Evolutionary conservation across 1,140 invertebrate species (phyloP).

Genomic region (Neuroterus valhalla): DNA sequence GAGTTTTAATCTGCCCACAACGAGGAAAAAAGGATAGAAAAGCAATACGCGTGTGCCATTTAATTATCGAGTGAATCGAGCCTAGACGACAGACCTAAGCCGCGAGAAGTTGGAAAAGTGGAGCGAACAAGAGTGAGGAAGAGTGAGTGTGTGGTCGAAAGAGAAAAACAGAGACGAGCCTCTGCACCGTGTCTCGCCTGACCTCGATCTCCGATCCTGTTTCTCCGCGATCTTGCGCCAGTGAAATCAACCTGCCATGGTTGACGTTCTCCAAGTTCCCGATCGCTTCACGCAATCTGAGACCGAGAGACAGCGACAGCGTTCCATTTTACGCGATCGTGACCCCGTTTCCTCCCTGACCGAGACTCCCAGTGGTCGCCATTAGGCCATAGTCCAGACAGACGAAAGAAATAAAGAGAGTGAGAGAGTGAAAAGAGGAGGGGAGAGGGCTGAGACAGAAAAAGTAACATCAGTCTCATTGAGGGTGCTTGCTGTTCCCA

Average conservation of each 20-base stretch:
- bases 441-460: slow-evolving; percentile 22
- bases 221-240: slow-evolving; percentile 44
- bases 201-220: slow-evolving; percentile 48
- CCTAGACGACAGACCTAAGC: slow-evolving; percentile 41
- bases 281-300: slow-evolving; percentile 41
- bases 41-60: neutral
- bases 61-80: no score
- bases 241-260: slow-evolving; percentile 52
- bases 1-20: no score
- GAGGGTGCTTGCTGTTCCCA: slow-evolving; percentile 7
- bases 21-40: no score
- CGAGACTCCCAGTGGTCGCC: slow-evolving; percentile 64
- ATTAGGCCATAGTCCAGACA: slow-evolving; percentile 53
- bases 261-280: slow-evolving; percentile 45
- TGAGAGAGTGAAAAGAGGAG: slow-evolving; percentile 38
- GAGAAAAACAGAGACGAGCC: neutral
- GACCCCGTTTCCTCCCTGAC: slow-evolving; percentile 71
- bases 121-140: slow-evolving; percentile 36
- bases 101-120: slow-evolving; percentile 39
- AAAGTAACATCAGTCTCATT: slow-evolving; percentile 34
- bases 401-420: slow-evolving; percentile 37
- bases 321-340: slow-evolving; percentile 73
- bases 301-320: slow-evolving; percentile 49
- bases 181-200: slow-evolving; percentile 39
- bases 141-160: slow-evolving; percentile 8